These are phyloP conservation scores for Drosophila prostipennis DNA, from an alignment of 2,888 invertebrate species.

Conservation along the genomic window DNA sequence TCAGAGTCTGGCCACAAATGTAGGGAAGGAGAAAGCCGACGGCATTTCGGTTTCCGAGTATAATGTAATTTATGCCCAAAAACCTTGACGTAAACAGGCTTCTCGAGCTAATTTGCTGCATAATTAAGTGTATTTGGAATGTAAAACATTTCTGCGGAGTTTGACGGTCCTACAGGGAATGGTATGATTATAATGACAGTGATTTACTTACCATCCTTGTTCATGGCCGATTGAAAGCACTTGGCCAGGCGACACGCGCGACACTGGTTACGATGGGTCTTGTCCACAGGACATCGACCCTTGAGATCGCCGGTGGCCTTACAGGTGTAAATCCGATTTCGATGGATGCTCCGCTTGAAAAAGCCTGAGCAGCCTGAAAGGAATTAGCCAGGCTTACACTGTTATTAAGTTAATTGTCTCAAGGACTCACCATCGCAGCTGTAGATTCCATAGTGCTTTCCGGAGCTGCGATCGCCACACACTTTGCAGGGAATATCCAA, in stretches of 20 bases:
- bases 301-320: constrained; percentile 97
- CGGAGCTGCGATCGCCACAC: constrained; percentile 98
- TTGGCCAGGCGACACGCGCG: constrained; percentile 97
- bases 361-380: constrained; percentile 94
- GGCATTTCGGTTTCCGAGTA: constrained; percentile 68
- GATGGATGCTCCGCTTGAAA: constrained; percentile 97
- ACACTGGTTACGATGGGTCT: constrained; percentile 98
- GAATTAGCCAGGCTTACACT: constrained; percentile 7
- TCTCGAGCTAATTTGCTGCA: constrained; percentile 71
- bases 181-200: background rate
- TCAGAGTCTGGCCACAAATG: constrained; percentile 8
- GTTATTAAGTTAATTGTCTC: background rate
- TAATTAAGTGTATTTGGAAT: constrained; percentile 74
- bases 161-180: too few relatives aligned
- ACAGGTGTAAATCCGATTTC: constrained; percentile 98
- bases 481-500: constrained; percentile 99
- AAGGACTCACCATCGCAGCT: constrained; percentile 96
- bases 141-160: constrained; percentile 57
- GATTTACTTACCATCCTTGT: constrained; percentile 95
- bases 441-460: constrained; percentile 99
- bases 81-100: constrained; percentile 22
- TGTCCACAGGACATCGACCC: constrained; percentile 97
- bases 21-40: constrained; percentile 44
- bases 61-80: constrained; percentile 71
- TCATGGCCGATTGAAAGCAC: constrained; percentile 98